phyloP scores from a whole-genome alignment of 1,140 invertebrate genomes.

The Lethocerus indicus region DNA sequence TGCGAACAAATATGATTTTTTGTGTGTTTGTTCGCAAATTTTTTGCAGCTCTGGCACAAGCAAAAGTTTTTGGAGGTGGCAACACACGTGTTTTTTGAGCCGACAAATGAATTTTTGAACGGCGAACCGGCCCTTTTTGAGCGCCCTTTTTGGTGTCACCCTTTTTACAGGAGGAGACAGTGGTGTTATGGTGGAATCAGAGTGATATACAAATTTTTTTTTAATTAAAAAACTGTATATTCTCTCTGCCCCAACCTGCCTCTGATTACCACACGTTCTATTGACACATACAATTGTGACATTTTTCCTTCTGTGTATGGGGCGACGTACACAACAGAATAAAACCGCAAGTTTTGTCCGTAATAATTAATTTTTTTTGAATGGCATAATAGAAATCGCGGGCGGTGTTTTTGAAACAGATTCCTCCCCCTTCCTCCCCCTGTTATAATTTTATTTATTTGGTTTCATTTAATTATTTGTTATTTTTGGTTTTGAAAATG shows the following conservation, averaged over 20 bases:
- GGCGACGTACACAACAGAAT: constrained; percentile 38
- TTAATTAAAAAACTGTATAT: background rate
- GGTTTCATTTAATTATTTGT: constrained; percentile 28
- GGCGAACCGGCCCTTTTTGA: constrained; percentile 13
- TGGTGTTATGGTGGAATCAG: too few relatives aligned
- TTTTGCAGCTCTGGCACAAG: constrained; percentile 5
- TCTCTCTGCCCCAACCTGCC: constrained; percentile 8
- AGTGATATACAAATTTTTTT: background rate
- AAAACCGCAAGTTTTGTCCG: too few relatives aligned
- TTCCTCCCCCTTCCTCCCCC: constrained; percentile 1
- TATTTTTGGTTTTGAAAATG: constrained; percentile 20
- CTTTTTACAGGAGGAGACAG: constrained; percentile 11
- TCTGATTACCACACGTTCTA: constrained; percentile 23
- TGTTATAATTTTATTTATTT: background rate
- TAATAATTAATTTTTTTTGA: too few relatives aligned
- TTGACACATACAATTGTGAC: constrained; percentile 30
- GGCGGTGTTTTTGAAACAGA: background rate
- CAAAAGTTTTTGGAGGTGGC: constrained; percentile 5
- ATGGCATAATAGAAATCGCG: too few relatives aligned
- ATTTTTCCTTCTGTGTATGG: constrained; percentile 53
- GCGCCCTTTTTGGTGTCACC: constrained; percentile 12
- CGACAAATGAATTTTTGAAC: constrained; percentile 9
- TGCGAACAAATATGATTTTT: too few relatives aligned
- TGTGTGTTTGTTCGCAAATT: constrained; percentile 1
- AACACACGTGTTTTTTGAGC: constrained; percentile 9